Conservation (phyloP, 1,140 invertebrate genomes). For the Ruditapes philippinarum region DNA sequence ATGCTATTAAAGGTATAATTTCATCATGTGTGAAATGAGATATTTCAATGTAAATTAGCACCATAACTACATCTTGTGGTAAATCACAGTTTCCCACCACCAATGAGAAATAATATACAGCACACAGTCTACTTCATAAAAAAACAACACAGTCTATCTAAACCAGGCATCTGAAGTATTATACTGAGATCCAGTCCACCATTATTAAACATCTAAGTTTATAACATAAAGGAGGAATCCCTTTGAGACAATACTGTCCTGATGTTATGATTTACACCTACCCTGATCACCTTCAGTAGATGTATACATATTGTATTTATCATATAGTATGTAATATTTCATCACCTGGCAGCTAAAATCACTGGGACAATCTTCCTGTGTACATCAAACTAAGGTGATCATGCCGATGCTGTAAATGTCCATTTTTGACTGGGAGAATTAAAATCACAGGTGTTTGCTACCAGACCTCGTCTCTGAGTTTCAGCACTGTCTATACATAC, state of each 20-base stretch:
- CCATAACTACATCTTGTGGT: neutral
- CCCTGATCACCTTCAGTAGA: neutral
- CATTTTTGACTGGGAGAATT: constrained; percentile 90
- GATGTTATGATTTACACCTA: neutral
- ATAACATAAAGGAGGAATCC: neutral
- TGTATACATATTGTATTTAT: neutral
- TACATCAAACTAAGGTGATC: neutral
- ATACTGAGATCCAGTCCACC: neutral
- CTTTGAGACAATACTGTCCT: neutral
- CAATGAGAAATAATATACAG: neutral
- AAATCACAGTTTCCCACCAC: neutral
- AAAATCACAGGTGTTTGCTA: constrained; percentile 91
- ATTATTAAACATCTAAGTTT: neutral
- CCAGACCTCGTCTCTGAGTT: constrained; percentile 90
- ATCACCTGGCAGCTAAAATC: neutral
- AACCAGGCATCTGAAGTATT: neutral
- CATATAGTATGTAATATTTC: neutral
- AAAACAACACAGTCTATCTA: neutral
- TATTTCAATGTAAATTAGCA: neutral
- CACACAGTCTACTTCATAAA: neutral
- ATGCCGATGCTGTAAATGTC: constrained; percentile 82
- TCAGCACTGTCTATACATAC: constrained; percentile 93
- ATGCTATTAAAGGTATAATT: no score
- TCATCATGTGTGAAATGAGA: no score
- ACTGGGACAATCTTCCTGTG: neutral